Percentiles rank a stretch among this genome's conserved stretches.
Evolutionary conservation across 2,888 invertebrate genomes (phyloP).

Genomic region (Neocrepidodera transversa): DNA sequence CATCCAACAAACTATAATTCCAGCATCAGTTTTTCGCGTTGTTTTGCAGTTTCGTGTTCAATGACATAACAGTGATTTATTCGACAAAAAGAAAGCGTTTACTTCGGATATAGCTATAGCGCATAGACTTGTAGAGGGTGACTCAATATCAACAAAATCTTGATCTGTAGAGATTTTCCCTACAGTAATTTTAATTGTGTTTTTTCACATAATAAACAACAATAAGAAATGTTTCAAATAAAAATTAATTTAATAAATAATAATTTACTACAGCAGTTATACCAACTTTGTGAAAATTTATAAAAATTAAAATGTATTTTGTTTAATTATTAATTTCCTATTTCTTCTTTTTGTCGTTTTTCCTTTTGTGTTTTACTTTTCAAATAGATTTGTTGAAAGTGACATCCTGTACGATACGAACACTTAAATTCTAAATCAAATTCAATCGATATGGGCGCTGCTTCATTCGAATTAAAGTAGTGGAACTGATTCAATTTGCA

Average conservation of each 20-base stretch:
- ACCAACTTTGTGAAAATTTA: neutral
- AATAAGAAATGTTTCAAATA: no score
- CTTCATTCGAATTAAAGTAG: constrained; percentile 39
- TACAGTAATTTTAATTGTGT: no score
- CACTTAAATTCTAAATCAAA: constrained; percentile 41
- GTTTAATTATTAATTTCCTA: neutral
- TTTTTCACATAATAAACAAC: no score
- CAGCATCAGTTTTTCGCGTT: constrained; percentile 14
- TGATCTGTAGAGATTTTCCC: no score
- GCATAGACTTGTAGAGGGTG: neutral
- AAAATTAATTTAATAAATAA: no score
- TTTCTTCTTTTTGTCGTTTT: neutral
- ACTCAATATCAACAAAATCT: no score
- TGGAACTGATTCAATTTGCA: constrained; percentile 42
- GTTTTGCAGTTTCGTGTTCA: constrained; percentile 21
- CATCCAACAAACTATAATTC: constrained; percentile 2
- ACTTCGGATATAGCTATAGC: constrained; percentile 4
- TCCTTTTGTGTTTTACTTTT: no score
- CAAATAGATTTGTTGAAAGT: neutral
- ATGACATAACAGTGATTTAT: constrained; percentile 21
- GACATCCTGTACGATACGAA: constrained; percentile 8
- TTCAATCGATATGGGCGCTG: constrained; percentile 34
- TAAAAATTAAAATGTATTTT: no score
- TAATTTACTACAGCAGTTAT: neutral
- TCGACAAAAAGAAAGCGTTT: constrained; percentile 12